phyloP scores from a whole-genome alignment of 2,113 vertebrate genomes.

The Cariama cristata region DNA sequence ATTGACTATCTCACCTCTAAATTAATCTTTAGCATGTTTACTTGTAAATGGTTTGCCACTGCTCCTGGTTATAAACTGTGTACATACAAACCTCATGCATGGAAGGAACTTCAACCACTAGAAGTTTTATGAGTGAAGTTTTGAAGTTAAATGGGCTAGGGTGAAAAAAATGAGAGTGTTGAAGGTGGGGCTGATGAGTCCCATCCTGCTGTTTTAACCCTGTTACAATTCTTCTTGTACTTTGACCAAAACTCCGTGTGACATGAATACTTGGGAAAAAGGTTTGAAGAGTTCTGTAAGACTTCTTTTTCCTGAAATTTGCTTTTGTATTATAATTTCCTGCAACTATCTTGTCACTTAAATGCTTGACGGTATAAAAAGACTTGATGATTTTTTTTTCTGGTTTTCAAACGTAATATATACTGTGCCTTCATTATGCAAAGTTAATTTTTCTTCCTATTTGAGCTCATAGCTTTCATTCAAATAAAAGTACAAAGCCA shows the following conservation, averaged over 20 bases:
- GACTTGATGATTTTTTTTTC: background rate
- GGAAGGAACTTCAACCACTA: background rate
- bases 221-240: background rate
- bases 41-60: background rate
- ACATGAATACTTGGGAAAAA: background rate
- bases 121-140: background rate
- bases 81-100: background rate
- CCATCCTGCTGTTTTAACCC: background rate
- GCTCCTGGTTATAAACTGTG: background rate
- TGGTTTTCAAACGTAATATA: background rate
- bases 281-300: background rate
- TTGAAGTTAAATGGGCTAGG: background rate
- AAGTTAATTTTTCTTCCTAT: background rate
- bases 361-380: background rate
- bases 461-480: background rate
- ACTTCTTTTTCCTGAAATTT: background rate
- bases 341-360: background rate
- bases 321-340: background rate
- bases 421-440: background rate
- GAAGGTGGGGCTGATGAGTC: background rate
- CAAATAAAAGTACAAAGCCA: background rate
- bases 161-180: background rate
- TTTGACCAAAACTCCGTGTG: background rate
- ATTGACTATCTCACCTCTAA: background rate
- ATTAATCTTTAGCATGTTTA: background rate